A percentile compares a stretch with the other conserved stretches of the same genome.
Conservation (phyloP, 1,140 invertebrate genomes). For the Drosophila elegans region DNA sequence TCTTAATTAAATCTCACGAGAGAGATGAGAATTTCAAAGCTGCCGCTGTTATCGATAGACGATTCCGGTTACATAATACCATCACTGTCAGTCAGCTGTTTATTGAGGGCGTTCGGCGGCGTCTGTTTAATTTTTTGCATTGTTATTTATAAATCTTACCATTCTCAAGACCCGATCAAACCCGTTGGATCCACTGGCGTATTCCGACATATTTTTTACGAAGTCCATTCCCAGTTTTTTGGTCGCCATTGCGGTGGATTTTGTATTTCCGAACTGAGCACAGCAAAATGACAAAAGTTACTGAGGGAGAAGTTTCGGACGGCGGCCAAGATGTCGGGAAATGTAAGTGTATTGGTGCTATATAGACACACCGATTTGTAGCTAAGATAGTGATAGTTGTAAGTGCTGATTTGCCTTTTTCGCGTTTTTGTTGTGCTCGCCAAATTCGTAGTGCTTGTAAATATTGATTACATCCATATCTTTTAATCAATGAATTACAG, state of each 20-base stretch:
- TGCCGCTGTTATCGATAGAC: constrained; percentile 55
- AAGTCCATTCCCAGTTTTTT: constrained; percentile 83
- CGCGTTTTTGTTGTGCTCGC: constrained; percentile 67
- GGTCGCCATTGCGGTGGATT: constrained; percentile 57
- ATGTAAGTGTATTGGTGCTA: constrained; percentile 32
- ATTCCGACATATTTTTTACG: constrained; percentile 77
- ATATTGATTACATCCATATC: background rate
- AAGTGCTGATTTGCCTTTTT: background rate
- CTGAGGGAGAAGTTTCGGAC: constrained; percentile 12
- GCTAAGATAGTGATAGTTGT: background rate
- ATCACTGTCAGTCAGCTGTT: constrained; percentile 54
- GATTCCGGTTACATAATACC: constrained; percentile 51
- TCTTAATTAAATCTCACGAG: too few relatives aligned
- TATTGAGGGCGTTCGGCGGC: constrained; percentile 6
- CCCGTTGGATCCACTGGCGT: constrained; percentile 62
- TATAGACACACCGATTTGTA: constrained; percentile 1
- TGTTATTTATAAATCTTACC: constrained; percentile 70
- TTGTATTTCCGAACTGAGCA: constrained; percentile 27
- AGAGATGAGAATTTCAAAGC: constrained; percentile 1
- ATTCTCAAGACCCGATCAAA: constrained; percentile 86
- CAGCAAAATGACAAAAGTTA: constrained; percentile 35
- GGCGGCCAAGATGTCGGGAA: constrained; percentile 30
- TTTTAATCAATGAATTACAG: background rate
- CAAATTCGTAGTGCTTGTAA: constrained; percentile 21
- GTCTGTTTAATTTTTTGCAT: constrained; percentile 8